A percentile compares a stretch with the other conserved stretches of the same genome.
Evolutionary conservation across 2,113 vertebrate species (phyloP).

Genomic region (Oncorhynchus keta): DNA sequence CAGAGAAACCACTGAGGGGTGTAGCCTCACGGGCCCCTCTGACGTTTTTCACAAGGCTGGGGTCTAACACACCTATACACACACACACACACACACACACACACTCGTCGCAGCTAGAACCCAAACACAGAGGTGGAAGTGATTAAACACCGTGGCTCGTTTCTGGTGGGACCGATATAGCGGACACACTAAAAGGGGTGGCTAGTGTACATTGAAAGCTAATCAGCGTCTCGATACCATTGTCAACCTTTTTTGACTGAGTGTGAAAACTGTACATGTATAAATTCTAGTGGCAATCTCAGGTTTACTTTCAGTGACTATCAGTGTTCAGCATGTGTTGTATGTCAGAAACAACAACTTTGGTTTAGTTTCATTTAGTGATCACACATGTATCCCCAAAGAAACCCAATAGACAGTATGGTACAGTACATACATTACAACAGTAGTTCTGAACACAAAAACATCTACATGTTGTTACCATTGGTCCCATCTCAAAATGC

Average conservation of each 20-base stretch:
- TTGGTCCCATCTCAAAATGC: background rate
- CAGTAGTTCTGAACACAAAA: background rate
- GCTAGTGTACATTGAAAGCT: background rate
- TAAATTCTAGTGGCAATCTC: no score
- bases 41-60: background rate
- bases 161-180: slow-evolving; percentile 2
- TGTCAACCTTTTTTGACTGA: background rate
- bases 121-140: background rate
- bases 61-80: background rate
- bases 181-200: background rate
- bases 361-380: no score
- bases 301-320: no score
- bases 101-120: background rate
- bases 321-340: no score
- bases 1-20: slow-evolving; percentile 15
- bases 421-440: background rate
- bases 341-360: no score
- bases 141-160: background rate
- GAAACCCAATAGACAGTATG: no score
- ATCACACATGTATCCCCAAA: no score
- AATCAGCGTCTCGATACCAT: background rate
- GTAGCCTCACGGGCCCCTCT: background rate
- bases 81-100: no score
- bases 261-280: no score
- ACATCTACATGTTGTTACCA: background rate